phyloP scores from a whole-genome alignment of 1,140 invertebrate genomes.

The Listronotus bonariensis region DNA sequence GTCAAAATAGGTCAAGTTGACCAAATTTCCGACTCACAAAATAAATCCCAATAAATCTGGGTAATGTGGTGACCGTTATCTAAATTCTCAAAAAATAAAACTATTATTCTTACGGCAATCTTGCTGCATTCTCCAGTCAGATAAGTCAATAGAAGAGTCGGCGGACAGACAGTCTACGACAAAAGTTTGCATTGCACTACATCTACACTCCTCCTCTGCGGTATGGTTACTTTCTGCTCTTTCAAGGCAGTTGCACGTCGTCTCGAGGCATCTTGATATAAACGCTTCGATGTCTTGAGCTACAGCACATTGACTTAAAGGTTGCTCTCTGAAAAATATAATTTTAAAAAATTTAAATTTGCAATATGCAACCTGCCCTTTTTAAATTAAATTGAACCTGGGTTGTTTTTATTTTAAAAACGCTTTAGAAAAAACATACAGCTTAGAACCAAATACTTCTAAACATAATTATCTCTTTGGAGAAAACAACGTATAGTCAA shows the following conservation, averaged over 20 bases:
- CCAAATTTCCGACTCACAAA: not conserved
- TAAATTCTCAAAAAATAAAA: not conserved
- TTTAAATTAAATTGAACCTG: too few relatives aligned
- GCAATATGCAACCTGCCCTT: too few relatives aligned
- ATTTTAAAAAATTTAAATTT: not conserved
- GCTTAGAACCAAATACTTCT: too few relatives aligned
- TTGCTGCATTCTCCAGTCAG: conserved; percentile 70
- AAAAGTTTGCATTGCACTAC: conserved; percentile 68
- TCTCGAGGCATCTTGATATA: conserved; percentile 72
- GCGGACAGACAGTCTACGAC: conserved; percentile 72
- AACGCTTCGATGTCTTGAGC: conserved; percentile 68
- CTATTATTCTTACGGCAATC: conserved; percentile 68
- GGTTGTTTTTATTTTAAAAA: too few relatives aligned
- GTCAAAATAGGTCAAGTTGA: not conserved
- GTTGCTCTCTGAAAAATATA: conserved; percentile 58
- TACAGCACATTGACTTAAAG: conserved; percentile 65
- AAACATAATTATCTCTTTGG: too few relatives aligned
- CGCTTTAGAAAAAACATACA: too few relatives aligned
- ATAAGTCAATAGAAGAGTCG: conserved; percentile 65
- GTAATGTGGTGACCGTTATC: too few relatives aligned
- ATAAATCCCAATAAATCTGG: not conserved
- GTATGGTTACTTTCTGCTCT: conserved; percentile 51
- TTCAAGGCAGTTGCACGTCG: conserved; percentile 70
- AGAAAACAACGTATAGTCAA: too few relatives aligned
- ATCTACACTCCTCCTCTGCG: conserved; percentile 66